phyloP scores from a whole-genome alignment of 2,113 vertebrate genomes.

The Cheilinus undulatus region DNA sequence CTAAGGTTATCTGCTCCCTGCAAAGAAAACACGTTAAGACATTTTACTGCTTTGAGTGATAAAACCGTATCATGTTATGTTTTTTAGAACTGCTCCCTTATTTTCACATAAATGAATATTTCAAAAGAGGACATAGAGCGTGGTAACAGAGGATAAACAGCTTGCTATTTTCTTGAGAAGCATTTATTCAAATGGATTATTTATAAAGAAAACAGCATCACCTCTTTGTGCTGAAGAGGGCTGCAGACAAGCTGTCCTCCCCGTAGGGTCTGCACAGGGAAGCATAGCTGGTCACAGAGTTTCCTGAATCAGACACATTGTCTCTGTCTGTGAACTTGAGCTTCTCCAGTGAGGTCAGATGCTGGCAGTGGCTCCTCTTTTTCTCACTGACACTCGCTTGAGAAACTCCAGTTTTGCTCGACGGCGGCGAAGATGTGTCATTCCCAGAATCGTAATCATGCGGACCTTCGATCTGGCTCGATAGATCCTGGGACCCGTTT shows the following conservation, averaged over 20 bases:
- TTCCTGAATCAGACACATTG: conserved; percentile 95
- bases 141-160: conserved; percentile 34
- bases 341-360: conserved; percentile 81
- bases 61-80: neutral
- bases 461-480: conserved; percentile 82
- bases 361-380: conserved; percentile 72
- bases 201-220: conserved; percentile 51
- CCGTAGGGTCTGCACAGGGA: conserved; percentile 88
- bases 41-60: conserved; percentile 27
- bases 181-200: conserved; percentile 21
- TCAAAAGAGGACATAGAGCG: conserved; percentile 22
- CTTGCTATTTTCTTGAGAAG: conserved; percentile 13
- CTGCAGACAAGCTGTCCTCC: conserved; percentile 80
- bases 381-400: conserved; percentile 84
- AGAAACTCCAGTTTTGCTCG: conserved; percentile 88
- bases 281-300: conserved; percentile 95
- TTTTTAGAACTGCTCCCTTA: conserved; percentile 17
- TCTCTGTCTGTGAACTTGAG: conserved; percentile 85
- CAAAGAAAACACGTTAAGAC: conserved; percentile 40
- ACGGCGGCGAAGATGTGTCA: conserved; percentile 95
- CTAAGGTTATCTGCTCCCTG: conserved; percentile 83
- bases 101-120: conserved; percentile 24
- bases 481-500: conserved; percentile 82
- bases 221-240: conserved; percentile 70
- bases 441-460: conserved; percentile 98